These are phyloP conservation scores for Poeciliopsis occidentalis DNA, from an alignment of 2,113 vertebrate species.

Conservation along the genomic window DNA sequence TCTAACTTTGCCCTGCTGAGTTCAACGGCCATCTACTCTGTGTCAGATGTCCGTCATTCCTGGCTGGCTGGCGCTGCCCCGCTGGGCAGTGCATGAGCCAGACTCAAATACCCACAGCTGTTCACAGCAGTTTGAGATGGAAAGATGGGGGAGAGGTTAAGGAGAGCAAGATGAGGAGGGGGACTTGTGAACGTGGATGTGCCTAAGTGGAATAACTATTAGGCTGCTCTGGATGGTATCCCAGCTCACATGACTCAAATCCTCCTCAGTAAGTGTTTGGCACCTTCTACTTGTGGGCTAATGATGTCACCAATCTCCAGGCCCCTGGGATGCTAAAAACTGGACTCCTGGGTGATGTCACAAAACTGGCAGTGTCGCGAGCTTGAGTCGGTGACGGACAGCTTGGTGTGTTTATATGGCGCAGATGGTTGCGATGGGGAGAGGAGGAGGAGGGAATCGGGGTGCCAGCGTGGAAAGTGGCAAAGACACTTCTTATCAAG, in stretches of 20 bases:
- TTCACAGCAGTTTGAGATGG: constrained; percentile 42
- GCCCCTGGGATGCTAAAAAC: constrained; percentile 38
- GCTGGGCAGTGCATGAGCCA: constrained; percentile 41
- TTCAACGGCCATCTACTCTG: no score
- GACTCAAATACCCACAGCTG: constrained; percentile 63
- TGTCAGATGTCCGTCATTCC: constrained; percentile 64
- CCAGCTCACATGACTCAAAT: constrained; percentile 58
- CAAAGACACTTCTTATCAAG: constrained; percentile 66
- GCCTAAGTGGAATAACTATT: constrained; percentile 58
- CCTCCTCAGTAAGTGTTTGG: constrained; percentile 54
- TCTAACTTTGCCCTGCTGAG: no score
- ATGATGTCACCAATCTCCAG: no score
- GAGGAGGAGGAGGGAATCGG: constrained; percentile 16
- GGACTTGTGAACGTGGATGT: constrained; percentile 31
- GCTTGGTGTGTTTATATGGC: constrained; percentile 70
- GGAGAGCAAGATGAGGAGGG: constrained; percentile 22
- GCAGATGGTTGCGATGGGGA: constrained; percentile 67
- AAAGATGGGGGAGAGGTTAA: constrained; percentile 22
- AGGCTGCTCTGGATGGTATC: constrained; percentile 30
- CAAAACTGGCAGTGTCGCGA: constrained; percentile 41
- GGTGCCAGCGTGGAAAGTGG: constrained; percentile 65
- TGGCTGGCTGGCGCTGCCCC: constrained; percentile 22
- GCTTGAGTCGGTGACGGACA: constrained; percentile 56
- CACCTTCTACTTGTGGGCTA: constrained; percentile 34
- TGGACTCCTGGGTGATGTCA: constrained; percentile 51